These are phyloP conservation scores for Rhizomys pruinosus DNA, from an alignment of 2,113 vertebrate genomes.

Conservation along the genomic window DNA sequence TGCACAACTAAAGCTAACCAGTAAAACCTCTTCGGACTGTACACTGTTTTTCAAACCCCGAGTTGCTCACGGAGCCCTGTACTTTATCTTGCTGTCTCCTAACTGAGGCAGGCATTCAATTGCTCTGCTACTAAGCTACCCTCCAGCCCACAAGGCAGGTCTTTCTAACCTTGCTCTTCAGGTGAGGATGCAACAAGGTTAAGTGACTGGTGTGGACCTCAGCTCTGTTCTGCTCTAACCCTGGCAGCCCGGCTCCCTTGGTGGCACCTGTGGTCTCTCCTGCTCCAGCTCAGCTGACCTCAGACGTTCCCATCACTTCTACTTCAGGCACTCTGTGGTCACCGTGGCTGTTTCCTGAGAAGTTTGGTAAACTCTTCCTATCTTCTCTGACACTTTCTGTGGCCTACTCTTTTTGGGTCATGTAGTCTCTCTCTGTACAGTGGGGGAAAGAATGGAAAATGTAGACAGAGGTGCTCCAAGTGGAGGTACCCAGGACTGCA, in stretches of 20 bases:
- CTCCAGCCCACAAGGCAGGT: background rate
- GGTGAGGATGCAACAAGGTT: background rate
- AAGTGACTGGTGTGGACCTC: background rate
- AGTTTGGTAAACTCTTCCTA: background rate
- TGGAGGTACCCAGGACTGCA: background rate
- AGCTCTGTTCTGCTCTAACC: background rate
- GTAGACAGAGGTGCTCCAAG: background rate
- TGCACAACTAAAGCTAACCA: background rate
- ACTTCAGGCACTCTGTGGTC: rapidly evolving
- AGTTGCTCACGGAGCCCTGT: background rate
- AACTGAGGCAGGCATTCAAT: background rate
- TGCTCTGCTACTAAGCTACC: background rate
- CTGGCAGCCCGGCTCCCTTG: rapidly evolving
- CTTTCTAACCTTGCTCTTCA: background rate
- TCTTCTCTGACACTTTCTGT: background rate
- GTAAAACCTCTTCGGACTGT: background rate
- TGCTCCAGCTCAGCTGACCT: background rate
- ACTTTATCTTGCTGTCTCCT: background rate
- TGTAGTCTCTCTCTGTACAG: background rate
- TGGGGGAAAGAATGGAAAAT: background rate
- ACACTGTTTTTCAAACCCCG: background rate
- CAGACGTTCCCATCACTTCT: background rate
- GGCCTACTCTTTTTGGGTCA: rapidly evolving
- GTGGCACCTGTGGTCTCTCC: background rate
- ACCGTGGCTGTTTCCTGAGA: rapidly evolving